Evolutionary conservation across 64 coral and sea anemone genomes (phyloP).

Genomic region (Dendrophyllia cribrosa): DNA sequence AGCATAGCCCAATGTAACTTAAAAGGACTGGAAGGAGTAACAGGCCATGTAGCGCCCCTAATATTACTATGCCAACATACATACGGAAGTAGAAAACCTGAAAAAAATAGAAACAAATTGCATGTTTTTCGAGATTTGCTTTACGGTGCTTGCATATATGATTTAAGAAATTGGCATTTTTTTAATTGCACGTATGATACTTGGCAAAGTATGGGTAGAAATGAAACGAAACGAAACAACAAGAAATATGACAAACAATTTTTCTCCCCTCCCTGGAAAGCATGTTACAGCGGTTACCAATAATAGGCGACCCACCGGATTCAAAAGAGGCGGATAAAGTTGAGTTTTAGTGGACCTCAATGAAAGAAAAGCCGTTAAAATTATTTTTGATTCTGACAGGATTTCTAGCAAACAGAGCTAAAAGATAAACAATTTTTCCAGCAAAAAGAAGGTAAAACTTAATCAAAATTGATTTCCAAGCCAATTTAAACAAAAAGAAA

Average conservation of each 20-base stretch:
- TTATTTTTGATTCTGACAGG: too few species aligned
- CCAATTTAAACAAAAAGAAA: too few species aligned
- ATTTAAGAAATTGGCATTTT: not conserved
- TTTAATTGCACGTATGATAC: not conserved
- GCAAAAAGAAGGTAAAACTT: too few species aligned
- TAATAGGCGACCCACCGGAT: too few species aligned
- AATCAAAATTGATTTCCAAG: too few species aligned
- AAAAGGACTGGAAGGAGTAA: slow-evolving; percentile 93
- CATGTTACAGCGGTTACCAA: too few species aligned
- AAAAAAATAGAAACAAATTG: slow-evolving; percentile 13
- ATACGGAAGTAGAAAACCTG: slow-evolving; percentile 99
- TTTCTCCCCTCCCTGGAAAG: too few species aligned
- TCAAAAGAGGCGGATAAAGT: too few species aligned
- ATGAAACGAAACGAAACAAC: not conserved
- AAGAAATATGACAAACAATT: not conserved
- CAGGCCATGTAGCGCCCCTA: slow-evolving; percentile 92
- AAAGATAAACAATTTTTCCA: too few species aligned
- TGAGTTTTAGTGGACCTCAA: too few species aligned
- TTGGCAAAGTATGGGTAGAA: not conserved
- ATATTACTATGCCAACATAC: slow-evolving; percentile 95
- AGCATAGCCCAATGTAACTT: slow-evolving; percentile 95
- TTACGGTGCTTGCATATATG: not conserved
- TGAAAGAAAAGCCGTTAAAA: too few species aligned
- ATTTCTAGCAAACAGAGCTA: too few species aligned
- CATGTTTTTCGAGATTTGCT: not conserved